phyloP scores from a whole-genome alignment of 2,888 invertebrate species.

The Bimastos eiseni region DNA sequence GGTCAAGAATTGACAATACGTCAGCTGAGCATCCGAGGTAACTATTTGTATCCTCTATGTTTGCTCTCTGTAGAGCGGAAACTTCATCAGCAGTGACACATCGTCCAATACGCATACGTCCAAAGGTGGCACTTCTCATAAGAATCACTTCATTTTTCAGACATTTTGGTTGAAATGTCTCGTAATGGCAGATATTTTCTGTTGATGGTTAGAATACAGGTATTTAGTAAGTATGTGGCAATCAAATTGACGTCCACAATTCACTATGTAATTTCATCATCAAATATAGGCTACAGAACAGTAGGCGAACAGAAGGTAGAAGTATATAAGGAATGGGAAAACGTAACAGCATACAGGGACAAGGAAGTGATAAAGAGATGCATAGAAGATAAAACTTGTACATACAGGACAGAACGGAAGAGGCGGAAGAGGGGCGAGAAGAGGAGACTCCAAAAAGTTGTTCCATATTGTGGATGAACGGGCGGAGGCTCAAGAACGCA shows the following conservation, averaged over 20 bases:
- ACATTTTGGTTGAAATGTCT: constrained; percentile 25
- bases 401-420: too few relatives aligned
- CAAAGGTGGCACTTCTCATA: constrained; percentile 26
- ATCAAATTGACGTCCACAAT: too few relatives aligned
- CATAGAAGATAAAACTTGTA: too few relatives aligned
- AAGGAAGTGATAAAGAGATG: too few relatives aligned
- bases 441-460: too few relatives aligned
- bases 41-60: neutral
- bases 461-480: too few relatives aligned
- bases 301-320: too few relatives aligned
- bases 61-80: neutral
- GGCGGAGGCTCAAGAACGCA: too few relatives aligned
- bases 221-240: neutral
- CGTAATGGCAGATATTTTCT: constrained; percentile 1
- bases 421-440: too few relatives aligned
- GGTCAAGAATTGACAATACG: constrained; percentile 8
- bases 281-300: too few relatives aligned
- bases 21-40: constrained; percentile 29
- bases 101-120: constrained; percentile 23
- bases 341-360: too few relatives aligned
- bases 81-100: constrained; percentile 25
- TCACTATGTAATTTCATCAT: neutral
- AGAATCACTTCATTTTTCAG: constrained; percentile 26
- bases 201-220: neutral
- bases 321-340: too few relatives aligned